phyloP scores from a whole-genome alignment of 1,140 invertebrate species.

The Calephelis virginiensis region DNA sequence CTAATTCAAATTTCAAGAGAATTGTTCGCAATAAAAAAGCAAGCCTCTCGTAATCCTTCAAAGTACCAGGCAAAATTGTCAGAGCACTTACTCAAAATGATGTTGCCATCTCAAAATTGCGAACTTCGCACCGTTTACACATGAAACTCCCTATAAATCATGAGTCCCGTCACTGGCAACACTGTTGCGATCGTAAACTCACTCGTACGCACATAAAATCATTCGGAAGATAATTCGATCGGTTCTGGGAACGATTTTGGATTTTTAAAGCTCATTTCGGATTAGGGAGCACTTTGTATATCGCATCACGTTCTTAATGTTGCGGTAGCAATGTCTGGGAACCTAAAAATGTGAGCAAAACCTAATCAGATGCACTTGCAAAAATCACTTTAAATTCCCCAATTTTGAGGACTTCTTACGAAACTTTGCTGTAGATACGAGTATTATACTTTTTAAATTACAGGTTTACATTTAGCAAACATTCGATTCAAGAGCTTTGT shows the following conservation, averaged over 20 bases:
- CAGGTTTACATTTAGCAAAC: too few relatives aligned
- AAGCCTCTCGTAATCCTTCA: conserved; percentile 28
- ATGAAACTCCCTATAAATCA: conserved; percentile 59
- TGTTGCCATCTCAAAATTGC: conserved; percentile 58
- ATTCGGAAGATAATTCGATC: conserved; percentile 68
- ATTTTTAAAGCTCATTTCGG: conserved; percentile 31
- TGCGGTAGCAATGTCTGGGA: conserved; percentile 5
- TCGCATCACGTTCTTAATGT: conserved; percentile 13
- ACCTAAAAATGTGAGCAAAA: neutral
- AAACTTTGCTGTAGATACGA: neutral
- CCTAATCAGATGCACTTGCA: conserved; percentile 1
- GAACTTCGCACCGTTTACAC: conserved; percentile 42
- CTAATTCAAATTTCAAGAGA: conserved; percentile 26
- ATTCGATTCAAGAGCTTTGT: too few relatives aligned
- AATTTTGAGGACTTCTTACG: neutral
- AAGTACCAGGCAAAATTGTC: conserved; percentile 31
- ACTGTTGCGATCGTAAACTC: conserved; percentile 64
- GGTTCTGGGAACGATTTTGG: conserved; percentile 62
- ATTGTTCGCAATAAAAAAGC: conserved; percentile 24
- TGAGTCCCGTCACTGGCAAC: conserved; percentile 45
- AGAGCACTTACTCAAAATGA: conserved; percentile 31
- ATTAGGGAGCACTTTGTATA: conserved; percentile 20
- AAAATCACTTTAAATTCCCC: neutral
- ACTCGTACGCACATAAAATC: conserved; percentile 54
- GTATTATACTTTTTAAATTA: too few relatives aligned